Conservation (phyloP, 2,797 vertebrate species). For the Darevskia mixta region DNA sequence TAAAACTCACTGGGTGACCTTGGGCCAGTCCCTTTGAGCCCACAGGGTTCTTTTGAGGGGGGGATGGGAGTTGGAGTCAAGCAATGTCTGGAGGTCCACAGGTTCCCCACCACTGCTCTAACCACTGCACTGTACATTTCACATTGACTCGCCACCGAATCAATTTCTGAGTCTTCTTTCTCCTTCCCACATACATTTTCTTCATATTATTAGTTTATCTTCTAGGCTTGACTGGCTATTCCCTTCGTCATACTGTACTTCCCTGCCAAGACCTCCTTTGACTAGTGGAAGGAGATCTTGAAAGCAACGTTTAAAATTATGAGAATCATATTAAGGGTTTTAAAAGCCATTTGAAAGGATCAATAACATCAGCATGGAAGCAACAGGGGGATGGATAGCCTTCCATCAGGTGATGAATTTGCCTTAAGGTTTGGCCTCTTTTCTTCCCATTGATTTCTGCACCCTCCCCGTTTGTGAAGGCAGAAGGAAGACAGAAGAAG, state of each 20-base stretch:
- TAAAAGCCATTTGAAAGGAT: conserved; percentile 31
- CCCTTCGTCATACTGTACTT: not conserved
- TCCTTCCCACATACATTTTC: not conserved
- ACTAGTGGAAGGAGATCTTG: conserved; percentile 33
- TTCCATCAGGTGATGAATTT: not conserved
- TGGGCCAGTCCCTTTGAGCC: too few species aligned
- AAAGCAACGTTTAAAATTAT: conserved; percentile 44
- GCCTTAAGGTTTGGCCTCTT: conserved; percentile 4
- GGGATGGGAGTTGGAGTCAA: not conserved
- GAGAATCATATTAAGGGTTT: conserved; percentile 45
- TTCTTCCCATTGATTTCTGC: conserved; percentile 18
- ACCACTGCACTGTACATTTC: not conserved
- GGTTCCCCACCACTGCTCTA: not conserved
- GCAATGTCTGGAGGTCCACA: not conserved
- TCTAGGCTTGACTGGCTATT: not conserved
- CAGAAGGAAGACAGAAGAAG: conserved; percentile 6
- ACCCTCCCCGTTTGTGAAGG: conserved; percentile 20
- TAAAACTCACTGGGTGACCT: too few species aligned
- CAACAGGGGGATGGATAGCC: not conserved
- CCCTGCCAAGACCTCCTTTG: conserved; percentile 32
- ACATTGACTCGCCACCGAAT: not conserved
- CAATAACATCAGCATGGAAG: conserved; percentile 27
- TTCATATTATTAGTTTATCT: not conserved
- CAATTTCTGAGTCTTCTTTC: not conserved
- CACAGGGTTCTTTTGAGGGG: too few species aligned